Percentiles rank a stretch among this genome's conserved stretches.
phyloP scores from a whole-genome alignment of 2,113 vertebrate species.

The Melanocharis versteri region DNA sequence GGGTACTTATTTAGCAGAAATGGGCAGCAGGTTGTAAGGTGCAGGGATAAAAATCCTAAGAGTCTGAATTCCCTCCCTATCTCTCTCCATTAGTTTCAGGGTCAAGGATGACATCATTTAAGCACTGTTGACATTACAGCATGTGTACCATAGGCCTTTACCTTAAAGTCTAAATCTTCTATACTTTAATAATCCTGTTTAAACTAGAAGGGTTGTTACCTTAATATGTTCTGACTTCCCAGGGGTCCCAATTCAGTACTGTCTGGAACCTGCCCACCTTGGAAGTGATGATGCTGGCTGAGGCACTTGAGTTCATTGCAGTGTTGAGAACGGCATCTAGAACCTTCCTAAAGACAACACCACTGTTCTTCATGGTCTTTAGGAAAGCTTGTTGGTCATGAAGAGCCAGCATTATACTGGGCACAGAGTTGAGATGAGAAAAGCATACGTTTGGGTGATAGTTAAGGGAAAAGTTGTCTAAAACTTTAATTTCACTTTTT shows the following conservation, averaged over 20 bases:
- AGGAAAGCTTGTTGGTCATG: background rate
- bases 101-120: rapidly evolving
- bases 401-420: background rate
- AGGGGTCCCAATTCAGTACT: background rate
- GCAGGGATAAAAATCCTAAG: background rate
- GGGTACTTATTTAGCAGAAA: background rate
- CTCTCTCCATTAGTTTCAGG: background rate
- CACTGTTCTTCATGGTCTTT: background rate
- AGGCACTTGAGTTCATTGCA: background rate
- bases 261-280: background rate
- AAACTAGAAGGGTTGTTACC: background rate
- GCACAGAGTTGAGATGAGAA: background rate
- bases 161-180: background rate
- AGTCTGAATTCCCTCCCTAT: background rate
- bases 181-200: background rate
- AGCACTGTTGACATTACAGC: background rate
- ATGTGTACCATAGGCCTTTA: background rate
- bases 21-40: background rate
- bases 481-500: background rate
- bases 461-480: background rate
- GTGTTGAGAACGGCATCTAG: background rate
- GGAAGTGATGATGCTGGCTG: background rate
- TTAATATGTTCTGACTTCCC: background rate
- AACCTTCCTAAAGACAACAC: background rate
- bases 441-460: background rate